phyloP scores from a whole-genome alignment of 2,797 vertebrate species.

The Tadarida brasiliensis region DNA sequence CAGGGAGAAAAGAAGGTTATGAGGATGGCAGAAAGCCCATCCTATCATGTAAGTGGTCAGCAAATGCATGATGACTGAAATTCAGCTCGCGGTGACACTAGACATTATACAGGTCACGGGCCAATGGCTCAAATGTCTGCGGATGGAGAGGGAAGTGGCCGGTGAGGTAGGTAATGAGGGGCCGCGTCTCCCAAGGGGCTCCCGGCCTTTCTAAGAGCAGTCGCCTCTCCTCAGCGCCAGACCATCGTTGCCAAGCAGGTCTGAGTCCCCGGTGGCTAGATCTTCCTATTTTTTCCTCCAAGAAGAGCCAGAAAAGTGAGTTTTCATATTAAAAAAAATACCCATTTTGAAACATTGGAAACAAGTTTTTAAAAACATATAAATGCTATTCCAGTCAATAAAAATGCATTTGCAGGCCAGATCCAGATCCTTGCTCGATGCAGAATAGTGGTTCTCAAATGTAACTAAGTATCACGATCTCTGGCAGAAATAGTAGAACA shows the following conservation, averaged over 20 bases:
- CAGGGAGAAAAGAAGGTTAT: not conserved
- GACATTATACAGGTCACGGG: not conserved
- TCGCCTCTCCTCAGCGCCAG: not conserved
- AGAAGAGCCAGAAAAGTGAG: not conserved
- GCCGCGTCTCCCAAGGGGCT: not conserved
- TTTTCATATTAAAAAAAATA: slow-evolving; percentile 32
- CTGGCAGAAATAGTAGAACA: not conserved
- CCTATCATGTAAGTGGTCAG: not conserved
- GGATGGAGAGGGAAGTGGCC: not conserved
- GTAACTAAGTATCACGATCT: rapidly evolving
- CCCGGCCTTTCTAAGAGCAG: not conserved
- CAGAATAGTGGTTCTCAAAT: not conserved
- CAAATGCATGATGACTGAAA: not conserved
- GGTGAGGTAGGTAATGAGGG: not conserved
- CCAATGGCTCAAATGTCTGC: not conserved
- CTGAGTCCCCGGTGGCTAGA: not conserved
- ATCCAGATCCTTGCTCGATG: not conserved
- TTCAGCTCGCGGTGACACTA: not conserved
- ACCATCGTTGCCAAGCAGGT: not conserved
- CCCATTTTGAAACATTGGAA: slow-evolving; percentile 5
- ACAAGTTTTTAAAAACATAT: not conserved
- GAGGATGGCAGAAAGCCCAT: not conserved
- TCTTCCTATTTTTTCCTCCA: not conserved
- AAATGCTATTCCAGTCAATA: not conserved
- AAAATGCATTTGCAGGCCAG: not conserved